Evolutionary conservation across 2,888 invertebrate species (phyloP), one percentile per base, ranked within the genome.

Genomic region (Hartigia nigra): DNA sequence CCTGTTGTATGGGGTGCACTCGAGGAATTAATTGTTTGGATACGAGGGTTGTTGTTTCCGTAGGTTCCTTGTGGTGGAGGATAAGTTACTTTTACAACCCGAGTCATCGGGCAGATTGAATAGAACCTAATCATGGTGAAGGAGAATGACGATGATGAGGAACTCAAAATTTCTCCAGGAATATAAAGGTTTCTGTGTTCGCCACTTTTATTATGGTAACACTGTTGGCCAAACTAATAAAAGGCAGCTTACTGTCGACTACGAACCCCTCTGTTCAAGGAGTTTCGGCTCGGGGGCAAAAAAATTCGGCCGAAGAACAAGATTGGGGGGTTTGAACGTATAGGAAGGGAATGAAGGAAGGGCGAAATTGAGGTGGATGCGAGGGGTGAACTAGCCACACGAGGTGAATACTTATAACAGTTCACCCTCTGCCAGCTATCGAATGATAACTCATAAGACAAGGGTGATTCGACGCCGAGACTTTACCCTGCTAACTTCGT

Each of bases 141-240:
- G 55, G 4, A 23, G 23, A 55, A 55, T 2, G 55, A 55, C 3
- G 37, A 55, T 23, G 55, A 55, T 55, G 55, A 55, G 34, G 32
- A 72, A 72, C 31, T 72, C 32, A 31, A 31, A 72, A 32, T 72
- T 34, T 72, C 31, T 23, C 12, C 23, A 23, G 23, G 32, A 72
- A 31, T 72, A 31, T 72, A 72, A 12, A 32, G 31, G 31, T 72
- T 31, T 72, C 3, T 31, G 55, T 72, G 5, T 72, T 14, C 72
- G 72, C 31, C 72, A 72, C 72, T 72, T 34, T 23, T 12, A 12
- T 5, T 70, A 74, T 36, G 69, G 74, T 76, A 81, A 79, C 79
- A 79, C 79, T 85, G 84, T 83, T 83, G 82, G 82, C 79, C 80
- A 81, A 84, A 86, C 82, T 84, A 84, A 86, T 85, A 83, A 83